A percentile compares a stretch with the other conserved stretches of the same genome.
These are phyloP conservation scores for Oncorhynchus mykiss DNA, from an alignment of 2,113 vertebrate species.

Conservation along the genomic window DNA sequence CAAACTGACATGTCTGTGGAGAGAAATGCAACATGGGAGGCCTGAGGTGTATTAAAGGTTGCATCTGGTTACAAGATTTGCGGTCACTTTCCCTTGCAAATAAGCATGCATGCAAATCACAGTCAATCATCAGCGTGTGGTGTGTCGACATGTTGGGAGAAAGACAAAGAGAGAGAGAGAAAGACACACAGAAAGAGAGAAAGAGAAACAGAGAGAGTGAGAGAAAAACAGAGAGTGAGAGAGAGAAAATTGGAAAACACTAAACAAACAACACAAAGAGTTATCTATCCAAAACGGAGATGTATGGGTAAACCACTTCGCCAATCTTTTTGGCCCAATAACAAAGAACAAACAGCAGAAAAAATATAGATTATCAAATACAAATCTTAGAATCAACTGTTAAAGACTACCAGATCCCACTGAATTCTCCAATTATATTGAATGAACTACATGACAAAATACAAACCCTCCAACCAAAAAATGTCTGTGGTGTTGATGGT, in stretches of 20 bases:
- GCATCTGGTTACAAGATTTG: constrained; percentile 44
- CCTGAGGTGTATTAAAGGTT: constrained; percentile 16
- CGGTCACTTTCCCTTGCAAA: constrained; percentile 64
- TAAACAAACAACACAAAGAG: too few species aligned
- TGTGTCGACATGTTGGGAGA: constrained; percentile 13
- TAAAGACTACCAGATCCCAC: too few species aligned
- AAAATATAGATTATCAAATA: too few species aligned
- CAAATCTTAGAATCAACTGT: too few species aligned
- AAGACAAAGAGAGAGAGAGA: not conserved
- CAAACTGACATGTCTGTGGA: constrained; percentile 11
- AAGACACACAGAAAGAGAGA: too few species aligned
- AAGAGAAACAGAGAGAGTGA: too few species aligned
- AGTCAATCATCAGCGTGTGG: not conserved
- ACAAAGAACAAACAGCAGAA: too few species aligned
- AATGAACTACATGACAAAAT: too few species aligned
- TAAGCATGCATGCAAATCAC: constrained; percentile 52
- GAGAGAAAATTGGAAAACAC: not conserved
- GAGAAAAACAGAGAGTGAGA: not conserved
- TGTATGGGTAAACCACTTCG: not conserved
- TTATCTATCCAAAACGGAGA: not conserved
- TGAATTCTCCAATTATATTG: too few species aligned
- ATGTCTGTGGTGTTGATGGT: too few species aligned
- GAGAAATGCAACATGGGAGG: not conserved
- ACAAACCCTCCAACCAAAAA: too few species aligned
- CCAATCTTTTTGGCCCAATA: too few species aligned